phyloP scores from a whole-genome alignment of 2,113 vertebrate species.

The Forbesichthys agassizii region DNA sequence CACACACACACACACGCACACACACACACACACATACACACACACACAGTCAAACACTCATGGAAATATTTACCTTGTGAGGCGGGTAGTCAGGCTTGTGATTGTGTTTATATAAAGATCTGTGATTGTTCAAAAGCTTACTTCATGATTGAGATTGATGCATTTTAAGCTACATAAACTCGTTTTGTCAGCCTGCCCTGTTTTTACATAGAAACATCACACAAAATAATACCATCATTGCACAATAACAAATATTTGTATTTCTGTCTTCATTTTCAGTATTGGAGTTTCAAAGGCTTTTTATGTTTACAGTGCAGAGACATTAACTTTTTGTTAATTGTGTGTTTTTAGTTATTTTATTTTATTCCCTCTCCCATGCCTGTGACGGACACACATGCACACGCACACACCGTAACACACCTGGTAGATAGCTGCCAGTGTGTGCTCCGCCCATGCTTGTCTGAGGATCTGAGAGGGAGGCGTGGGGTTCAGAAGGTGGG shows the following conservation, averaged over 20 bases:
- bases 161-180: not conserved
- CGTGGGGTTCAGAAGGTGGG: slow-evolving; percentile 69
- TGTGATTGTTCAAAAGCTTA: no score
- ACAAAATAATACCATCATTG: not conserved
- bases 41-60: not conserved
- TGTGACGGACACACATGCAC: slow-evolving; percentile 12
- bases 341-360: slow-evolving; percentile 15
- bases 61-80: not conserved
- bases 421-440: slow-evolving; percentile 51
- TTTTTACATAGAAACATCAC: slow-evolving; percentile 5
- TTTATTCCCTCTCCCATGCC: not conserved
- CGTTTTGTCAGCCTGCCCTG: not conserved
- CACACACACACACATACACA: not conserved
- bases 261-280: slow-evolving; percentile 7
- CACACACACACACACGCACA: not conserved
- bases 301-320: slow-evolving; percentile 1
- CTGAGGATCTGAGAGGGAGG: slow-evolving; percentile 67
- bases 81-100: not conserved
- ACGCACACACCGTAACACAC: not conserved
- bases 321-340: slow-evolving; percentile 24
- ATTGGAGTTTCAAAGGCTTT: not conserved
- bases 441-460: slow-evolving; percentile 62
- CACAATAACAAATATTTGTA: no score
- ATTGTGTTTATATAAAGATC: no score
- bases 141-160: no score